phyloP scores from a whole-genome alignment of 2,888 invertebrate species.

The Cryptus armator region DNA sequence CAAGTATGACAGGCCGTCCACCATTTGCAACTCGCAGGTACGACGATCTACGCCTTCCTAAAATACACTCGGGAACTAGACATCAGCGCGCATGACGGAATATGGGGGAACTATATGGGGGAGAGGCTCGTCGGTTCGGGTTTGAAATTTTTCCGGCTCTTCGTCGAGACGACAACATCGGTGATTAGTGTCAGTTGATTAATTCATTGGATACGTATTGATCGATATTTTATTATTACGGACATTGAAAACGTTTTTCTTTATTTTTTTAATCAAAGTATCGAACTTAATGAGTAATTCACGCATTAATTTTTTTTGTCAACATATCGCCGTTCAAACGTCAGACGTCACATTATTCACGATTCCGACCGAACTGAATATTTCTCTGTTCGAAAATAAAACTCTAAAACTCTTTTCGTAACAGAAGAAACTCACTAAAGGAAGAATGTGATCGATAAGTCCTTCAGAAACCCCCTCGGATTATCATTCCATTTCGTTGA shows the following conservation, averaged over 20 bases:
- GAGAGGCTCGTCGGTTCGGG: constrained; percentile 7
- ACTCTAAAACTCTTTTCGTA: constrained; percentile 26
- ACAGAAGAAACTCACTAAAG: constrained; percentile 58
- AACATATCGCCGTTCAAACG: not conserved
- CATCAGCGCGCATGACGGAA: constrained; percentile 67
- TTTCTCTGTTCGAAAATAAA: constrained; percentile 51
- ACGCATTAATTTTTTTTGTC: not conserved
- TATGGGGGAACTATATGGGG: constrained; percentile 34
- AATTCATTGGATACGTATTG: not conserved
- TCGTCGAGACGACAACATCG: not conserved
- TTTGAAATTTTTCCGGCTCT: constrained; percentile 26
- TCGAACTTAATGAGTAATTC: not conserved
- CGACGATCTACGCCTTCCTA: constrained; percentile 72
- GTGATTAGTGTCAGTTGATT: not conserved
- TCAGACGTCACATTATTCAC: not conserved
- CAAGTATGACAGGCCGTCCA: constrained; percentile 83
- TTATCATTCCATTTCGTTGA: constrained; percentile 62
- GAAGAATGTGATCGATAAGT: constrained; percentile 62
- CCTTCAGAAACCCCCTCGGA: constrained; percentile 63
- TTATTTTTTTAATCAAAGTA: no score
- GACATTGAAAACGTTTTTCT: no score
- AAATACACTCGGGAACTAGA: constrained; percentile 70
- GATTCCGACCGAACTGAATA: constrained; percentile 33
- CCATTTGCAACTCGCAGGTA: constrained; percentile 83
- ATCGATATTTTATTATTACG: no score